A percentile compares a stretch with the other conserved stretches of the same genome.
phyloP scores from a whole-genome alignment of 2,888 invertebrate genomes.

The Hydriomena furcata region DNA sequence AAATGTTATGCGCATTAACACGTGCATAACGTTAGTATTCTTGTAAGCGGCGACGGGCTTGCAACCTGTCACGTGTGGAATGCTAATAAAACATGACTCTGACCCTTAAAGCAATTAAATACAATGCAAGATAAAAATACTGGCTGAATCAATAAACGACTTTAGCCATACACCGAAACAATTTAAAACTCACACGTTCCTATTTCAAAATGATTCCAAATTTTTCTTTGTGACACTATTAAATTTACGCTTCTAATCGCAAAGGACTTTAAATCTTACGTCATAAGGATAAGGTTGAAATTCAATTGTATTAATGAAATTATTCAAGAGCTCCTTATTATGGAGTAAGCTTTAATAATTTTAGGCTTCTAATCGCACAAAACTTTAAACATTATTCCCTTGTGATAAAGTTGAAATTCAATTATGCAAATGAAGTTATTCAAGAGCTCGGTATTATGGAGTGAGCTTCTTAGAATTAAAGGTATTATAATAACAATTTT shows the following conservation, averaged over 20 bases:
- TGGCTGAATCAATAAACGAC: conserved; percentile 29
- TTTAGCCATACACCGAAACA: conserved; percentile 35
- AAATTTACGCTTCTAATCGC: conserved; percentile 15
- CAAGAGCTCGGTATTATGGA: conserved; percentile 46
- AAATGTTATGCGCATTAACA: too few relatives aligned
- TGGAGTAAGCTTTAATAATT: conserved; percentile 38
- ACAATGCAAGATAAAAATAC: conserved; percentile 16
- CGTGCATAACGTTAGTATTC: too few relatives aligned
- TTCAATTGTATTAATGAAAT: conserved; percentile 47
- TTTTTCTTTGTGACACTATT: conserved; percentile 53
- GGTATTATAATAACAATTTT: conserved; percentile 66
- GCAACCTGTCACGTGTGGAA: not conserved
- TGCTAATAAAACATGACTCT: not conserved
- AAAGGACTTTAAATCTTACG: conserved; percentile 8
- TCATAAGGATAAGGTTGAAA: conserved; percentile 27
- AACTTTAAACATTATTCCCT: conserved; percentile 1
- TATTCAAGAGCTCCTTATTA: conserved; percentile 49
- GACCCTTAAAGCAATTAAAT: conserved; percentile 1
- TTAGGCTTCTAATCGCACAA: conserved; percentile 2
- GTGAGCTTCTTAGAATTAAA: conserved; percentile 37
- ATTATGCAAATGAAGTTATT: conserved; percentile 51
- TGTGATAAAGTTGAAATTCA: conserved; percentile 31
- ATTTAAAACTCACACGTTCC: conserved; percentile 58
- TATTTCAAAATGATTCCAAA: conserved; percentile 70
- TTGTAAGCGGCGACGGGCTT: too few relatives aligned